Percentiles rank a stretch among this genome's conserved stretches.
Evolutionary conservation across 2,888 invertebrate genomes (phyloP).

Genomic region (Nymphalis c-album): DNA sequence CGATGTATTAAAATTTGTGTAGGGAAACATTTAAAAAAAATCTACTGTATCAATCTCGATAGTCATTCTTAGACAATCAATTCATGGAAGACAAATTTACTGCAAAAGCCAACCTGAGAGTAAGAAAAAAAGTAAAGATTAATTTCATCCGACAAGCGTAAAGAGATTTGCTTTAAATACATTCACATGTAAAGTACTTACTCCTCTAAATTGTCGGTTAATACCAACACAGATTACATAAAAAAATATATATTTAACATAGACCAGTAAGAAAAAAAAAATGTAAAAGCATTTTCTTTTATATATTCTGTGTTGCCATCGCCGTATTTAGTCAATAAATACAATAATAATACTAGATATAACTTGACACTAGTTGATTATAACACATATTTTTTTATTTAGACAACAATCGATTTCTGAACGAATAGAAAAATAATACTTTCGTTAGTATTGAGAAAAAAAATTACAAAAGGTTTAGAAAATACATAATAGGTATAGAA

Average conservation of each 20-base stretch:
- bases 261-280: slow-evolving; percentile 18
- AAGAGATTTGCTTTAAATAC: slow-evolving; percentile 24
- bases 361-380: slow-evolving; percentile 62
- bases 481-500: background rate
- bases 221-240: slow-evolving; percentile 40
- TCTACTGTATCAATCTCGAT: background rate
- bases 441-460: background rate
- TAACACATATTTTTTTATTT: slow-evolving; percentile 50
- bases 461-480: background rate
- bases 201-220: slow-evolving; percentile 31
- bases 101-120: background rate
- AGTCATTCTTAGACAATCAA: background rate
- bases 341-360: slow-evolving; percentile 53
- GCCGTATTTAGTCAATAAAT: slow-evolving; percentile 46
- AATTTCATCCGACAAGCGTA: slow-evolving; percentile 42
- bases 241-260: slow-evolving; percentile 10
- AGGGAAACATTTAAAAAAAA: slow-evolving; percentile 19
- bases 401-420: slow-evolving; percentile 29
- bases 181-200: slow-evolving; percentile 38
- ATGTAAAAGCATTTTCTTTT: slow-evolving; percentile 7
- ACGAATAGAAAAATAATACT: slow-evolving; percentile 10
- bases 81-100: slow-evolving; percentile 5
- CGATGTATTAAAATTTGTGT: no score
- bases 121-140: background rate
- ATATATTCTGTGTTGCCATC: slow-evolving; percentile 35